Evolutionary conservation across 2,113 vertebrate genomes (phyloP), one percentile per base, ranked within the genome.

Genomic region (Mesocricetus auratus): DNA sequence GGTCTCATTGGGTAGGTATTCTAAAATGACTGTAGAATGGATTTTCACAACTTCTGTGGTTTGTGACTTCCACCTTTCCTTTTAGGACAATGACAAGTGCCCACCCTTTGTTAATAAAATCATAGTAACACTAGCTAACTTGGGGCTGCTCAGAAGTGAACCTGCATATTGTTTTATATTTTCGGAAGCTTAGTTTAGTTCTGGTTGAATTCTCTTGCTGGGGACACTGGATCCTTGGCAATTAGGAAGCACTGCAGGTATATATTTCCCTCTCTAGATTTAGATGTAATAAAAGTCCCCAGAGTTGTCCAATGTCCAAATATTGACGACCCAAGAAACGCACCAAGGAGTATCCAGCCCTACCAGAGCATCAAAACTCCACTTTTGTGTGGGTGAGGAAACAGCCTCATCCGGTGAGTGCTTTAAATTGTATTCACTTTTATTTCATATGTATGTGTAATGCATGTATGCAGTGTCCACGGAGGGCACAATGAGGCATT

Each of bases 81-180:
- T 42, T n/a, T 50, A 11, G 1, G 3, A 19, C 11, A 50, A 3
- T 1, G 1, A 17, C 2, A n/a, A 82, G 12, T 0, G 3, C 4
- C 68, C n/a, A 62, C 7, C 7, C 7, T 6, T 42, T 39, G 39
- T 39, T 36, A 29, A 16, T 16, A 21, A 31, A 15, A 10, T 5
- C 7, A 29, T 1, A 17, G 1, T 0, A 6, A 39, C 0, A 42
- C 6, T 6, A 29, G 11, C 56, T 11, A n/a, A 22, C 31, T 1
- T 13, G 19, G 17, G 33, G 31, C 2, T n/a, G 45, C 3, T 7
- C 9, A 6, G 50, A 50, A 21, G 33, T 31, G 73, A 75, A 42
- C 11, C 7, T 7, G 16, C 33, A 8, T 62, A 75, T n/a, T 29
- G 7, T 9, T 29, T 29, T 26, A 15, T 7, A 21, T 42, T 71